Conservation (phyloP, 2,113 vertebrate genomes). For the Mus spicilegus region DNA sequence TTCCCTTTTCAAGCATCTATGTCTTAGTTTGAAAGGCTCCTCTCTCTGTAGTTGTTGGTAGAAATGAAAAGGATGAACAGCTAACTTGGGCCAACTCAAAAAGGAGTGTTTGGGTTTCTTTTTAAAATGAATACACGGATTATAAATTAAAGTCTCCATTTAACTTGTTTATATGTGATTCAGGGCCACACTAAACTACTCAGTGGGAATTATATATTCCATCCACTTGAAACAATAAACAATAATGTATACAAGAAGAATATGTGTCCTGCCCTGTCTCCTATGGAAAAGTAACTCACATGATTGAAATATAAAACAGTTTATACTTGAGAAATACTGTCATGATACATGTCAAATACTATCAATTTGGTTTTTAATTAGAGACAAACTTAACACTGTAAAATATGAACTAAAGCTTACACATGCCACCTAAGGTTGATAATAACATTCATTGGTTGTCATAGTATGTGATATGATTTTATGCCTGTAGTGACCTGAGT, state of each 20-base stretch:
- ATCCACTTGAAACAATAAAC: slow-evolving; percentile 67
- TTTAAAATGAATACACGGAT: slow-evolving; percentile 37
- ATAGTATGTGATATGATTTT: background rate
- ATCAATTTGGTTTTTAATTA: slow-evolving; percentile 9
- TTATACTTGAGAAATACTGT: slow-evolving; percentile 44
- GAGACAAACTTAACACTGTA: slow-evolving; percentile 2
- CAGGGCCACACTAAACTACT: slow-evolving; percentile 74
- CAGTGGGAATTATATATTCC: slow-evolving; percentile 67
- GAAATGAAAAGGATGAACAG: slow-evolving; percentile 58
- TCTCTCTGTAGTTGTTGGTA: slow-evolving; percentile 46
- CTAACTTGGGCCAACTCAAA: slow-evolving; percentile 50
- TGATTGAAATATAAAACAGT: slow-evolving; percentile 64
- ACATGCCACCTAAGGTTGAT: background rate
- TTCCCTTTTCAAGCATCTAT: slow-evolving; percentile 36
- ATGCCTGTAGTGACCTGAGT: background rate
- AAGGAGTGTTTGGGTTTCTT: background rate
- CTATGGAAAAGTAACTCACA: slow-evolving; percentile 63
- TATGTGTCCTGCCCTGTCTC: slow-evolving; percentile 41
- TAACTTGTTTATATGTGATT: slow-evolving; percentile 43
- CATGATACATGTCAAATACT: slow-evolving; percentile 21
- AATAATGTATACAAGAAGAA: slow-evolving; percentile 45
- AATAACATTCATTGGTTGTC: slow-evolving; percentile 3
- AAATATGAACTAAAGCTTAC: slow-evolving; percentile 54
- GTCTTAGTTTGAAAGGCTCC: background rate
- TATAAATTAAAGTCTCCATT: slow-evolving; percentile 44